phyloP scores from a whole-genome alignment of 2,888 invertebrate species.

The Norana najaformis region DNA sequence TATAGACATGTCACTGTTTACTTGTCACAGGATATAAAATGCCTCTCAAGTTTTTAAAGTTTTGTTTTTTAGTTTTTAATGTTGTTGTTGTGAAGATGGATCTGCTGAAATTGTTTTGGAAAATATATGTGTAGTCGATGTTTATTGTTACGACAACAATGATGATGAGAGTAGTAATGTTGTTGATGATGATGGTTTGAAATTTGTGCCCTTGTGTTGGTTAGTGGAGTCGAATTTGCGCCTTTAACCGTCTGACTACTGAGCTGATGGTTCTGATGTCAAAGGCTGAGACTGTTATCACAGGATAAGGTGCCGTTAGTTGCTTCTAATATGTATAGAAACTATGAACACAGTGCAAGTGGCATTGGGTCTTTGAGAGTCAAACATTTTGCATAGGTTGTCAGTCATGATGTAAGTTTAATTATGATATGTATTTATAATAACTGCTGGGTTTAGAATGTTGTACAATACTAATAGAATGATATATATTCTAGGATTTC shows the following conservation, averaged over 20 bases:
- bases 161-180: neutral
- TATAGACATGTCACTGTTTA: neutral
- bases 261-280: neutral
- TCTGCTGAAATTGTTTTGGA: constrained; percentile 20
- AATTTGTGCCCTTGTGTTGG: neutral
- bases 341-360: neutral
- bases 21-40: neutral
- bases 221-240: neutral
- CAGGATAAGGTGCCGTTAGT: neutral
- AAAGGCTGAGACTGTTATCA: neutral
- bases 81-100: neutral
- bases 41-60: neutral
- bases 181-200: neutral
- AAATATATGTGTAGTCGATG: neutral
- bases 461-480: constrained; percentile 8
- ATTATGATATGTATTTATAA: constrained; percentile 24
- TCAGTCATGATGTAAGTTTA: constrained; percentile 19
- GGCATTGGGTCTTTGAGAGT: neutral
- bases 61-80: constrained; percentile 16
- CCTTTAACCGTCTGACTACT: neutral
- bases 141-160: neutral
- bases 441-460: neutral
- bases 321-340: neutral
- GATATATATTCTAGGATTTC: neutral
- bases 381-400: constrained; percentile 7